Conservation (phyloP, 2,797 vertebrate species). For the Phaenicophaeus curvirostris region DNA sequence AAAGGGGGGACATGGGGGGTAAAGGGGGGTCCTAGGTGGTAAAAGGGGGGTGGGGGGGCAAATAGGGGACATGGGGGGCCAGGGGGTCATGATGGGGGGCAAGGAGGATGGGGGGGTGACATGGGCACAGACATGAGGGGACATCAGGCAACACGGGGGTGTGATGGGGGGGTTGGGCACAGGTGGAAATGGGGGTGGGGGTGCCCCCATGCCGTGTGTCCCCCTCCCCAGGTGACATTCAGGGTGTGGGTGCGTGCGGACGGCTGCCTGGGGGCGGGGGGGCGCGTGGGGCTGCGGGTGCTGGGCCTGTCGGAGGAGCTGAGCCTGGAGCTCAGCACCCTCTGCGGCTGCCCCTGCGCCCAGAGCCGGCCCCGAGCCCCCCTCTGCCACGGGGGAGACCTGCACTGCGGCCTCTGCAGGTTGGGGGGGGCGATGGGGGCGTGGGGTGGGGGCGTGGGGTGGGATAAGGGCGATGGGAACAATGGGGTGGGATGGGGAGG, state of each 20-base stretch:
- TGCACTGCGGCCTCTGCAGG: slow-evolving; percentile 82
- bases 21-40: too few species aligned
- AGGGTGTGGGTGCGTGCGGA: slow-evolving; percentile 69
- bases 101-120: too few species aligned
- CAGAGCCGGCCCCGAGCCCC: slow-evolving; percentile 18
- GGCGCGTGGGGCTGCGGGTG: slow-evolving; percentile 65
- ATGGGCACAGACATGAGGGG: too few species aligned
- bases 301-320: slow-evolving; percentile 80
- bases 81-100: too few species aligned
- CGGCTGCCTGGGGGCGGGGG: slow-evolving; percentile 54
- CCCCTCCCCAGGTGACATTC: slow-evolving; percentile 76
- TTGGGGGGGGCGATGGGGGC: slow-evolving; percentile 4
- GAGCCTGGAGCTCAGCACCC: slow-evolving; percentile 67
- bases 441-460: not conserved
- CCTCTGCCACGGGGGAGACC: slow-evolving; percentile 74
- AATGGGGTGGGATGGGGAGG: too few species aligned
- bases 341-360: slow-evolving; percentile 77
- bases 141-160: too few species aligned
- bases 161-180: too few species aligned
- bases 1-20: too few species aligned
- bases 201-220: not conserved
- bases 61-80: too few species aligned
- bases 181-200: too few species aligned
- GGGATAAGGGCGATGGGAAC: too few species aligned
- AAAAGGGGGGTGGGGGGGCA: too few species aligned